Evolutionary conservation across 2,797 vertebrate genomes (phyloP).

Genomic region (Hoplostethus atlanticus): DNA sequence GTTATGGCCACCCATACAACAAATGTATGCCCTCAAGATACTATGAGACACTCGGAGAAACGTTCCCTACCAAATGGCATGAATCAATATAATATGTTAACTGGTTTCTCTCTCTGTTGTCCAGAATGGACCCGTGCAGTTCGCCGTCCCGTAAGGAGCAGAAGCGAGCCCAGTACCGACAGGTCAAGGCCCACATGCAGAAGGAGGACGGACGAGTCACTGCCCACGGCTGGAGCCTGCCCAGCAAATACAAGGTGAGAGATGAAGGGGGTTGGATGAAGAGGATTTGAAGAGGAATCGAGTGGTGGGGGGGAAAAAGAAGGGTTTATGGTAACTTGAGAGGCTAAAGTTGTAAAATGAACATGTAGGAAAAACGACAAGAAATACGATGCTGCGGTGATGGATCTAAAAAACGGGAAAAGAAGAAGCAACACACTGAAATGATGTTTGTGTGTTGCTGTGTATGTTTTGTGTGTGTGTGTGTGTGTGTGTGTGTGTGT

Average conservation of each 20-base stretch:
- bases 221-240: slow-evolving; percentile 97
- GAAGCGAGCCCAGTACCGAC: slow-evolving; percentile 95
- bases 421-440: neutral
- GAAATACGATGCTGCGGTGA: neutral
- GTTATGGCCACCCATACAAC: neutral
- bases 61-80: neutral
- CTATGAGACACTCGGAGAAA: neutral
- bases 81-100: neutral
- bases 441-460: neutral
- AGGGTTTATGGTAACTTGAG: neutral
- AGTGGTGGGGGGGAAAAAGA: neutral
- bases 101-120: slow-evolving; percentile 11
- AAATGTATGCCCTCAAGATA: neutral
- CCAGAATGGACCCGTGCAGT: slow-evolving; percentile 80
- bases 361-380: neutral
- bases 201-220: slow-evolving; percentile 94
- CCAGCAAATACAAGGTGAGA: slow-evolving; percentile 84
- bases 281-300: neutral
- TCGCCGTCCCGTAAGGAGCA: slow-evolving; percentile 92
- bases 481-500: neutral
- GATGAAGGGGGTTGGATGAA: neutral
- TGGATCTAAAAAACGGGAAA: neutral
- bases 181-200: slow-evolving; percentile 96
- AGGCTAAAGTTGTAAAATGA: neutral
- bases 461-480: neutral